Evolutionary conservation across 2,113 vertebrate genomes (phyloP).

Genomic region (Catharus bicknelli): DNA sequence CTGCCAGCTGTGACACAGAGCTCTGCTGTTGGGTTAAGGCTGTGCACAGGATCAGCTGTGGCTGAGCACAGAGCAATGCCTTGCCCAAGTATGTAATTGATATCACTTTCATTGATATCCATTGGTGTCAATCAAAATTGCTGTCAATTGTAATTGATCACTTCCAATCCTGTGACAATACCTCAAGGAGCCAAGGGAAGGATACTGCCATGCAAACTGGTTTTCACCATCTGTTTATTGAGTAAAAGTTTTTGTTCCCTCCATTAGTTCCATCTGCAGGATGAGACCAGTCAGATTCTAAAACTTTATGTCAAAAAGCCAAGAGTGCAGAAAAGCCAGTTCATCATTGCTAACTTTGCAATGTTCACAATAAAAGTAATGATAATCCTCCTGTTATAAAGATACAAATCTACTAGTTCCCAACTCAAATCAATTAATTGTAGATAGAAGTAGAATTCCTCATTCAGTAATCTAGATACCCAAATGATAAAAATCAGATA

Average conservation of each 20-base stretch:
- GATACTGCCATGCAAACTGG: not conserved
- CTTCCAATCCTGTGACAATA: not conserved
- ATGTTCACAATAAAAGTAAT: not conserved
- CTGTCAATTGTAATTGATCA: not conserved
- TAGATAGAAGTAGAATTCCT: not conserved
- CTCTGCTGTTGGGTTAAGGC: not conserved
- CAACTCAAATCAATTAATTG: not conserved
- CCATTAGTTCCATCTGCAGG: constrained; percentile 8
- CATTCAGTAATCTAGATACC: not conserved
- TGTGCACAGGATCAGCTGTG: not conserved
- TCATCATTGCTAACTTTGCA: not conserved
- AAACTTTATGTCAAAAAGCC: not conserved
- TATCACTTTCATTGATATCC: not conserved
- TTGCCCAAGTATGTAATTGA: not conserved
- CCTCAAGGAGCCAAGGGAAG: not conserved
- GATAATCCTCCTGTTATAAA: not conserved
- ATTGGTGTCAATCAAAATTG: too few relatives aligned
- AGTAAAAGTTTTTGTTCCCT: constrained; percentile 1
- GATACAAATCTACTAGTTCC: not conserved
- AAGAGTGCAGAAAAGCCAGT: not conserved
- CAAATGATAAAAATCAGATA: not conserved
- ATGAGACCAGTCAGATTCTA: not conserved
- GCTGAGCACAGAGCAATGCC: not conserved
- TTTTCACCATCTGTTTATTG: constrained; percentile 1
- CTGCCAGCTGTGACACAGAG: not conserved